phyloP scores from a whole-genome alignment of 2,797 vertebrate genomes.

The Meda fulgida region DNA sequence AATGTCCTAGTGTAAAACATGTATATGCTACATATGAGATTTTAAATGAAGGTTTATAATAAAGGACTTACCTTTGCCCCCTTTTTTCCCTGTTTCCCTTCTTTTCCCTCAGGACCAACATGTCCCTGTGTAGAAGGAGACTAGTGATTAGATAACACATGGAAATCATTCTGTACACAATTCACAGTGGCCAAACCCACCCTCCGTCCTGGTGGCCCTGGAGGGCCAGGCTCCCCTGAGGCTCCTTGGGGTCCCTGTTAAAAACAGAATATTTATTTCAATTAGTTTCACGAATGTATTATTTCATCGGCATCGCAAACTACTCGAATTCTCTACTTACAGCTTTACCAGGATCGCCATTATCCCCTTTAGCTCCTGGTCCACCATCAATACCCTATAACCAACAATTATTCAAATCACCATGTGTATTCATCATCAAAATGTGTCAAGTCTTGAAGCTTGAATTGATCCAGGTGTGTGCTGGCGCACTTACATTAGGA shows the following conservation, averaged over 20 bases:
- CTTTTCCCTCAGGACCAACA: conserved; percentile 45
- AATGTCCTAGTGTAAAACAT: not conserved
- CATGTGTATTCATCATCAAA: conserved; percentile 3
- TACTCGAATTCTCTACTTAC: conserved; percentile 63
- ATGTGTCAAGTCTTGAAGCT: not conserved
- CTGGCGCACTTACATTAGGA: conserved; percentile 76
- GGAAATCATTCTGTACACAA: not conserved
- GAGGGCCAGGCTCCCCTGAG: conserved; percentile 88
- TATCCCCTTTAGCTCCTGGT: conserved; percentile 86
- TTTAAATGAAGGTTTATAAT: not conserved
- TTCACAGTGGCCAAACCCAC: conserved; percentile 70
- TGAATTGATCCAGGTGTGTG: conserved; percentile 10
- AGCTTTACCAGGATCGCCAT: conserved; percentile 83
- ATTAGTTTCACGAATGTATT: not conserved
- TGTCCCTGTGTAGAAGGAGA: conserved; percentile 48
- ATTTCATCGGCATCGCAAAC: not conserved
- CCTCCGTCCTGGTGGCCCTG: conserved; percentile 88
- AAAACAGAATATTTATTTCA: not conserved
- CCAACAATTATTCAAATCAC: conserved; percentile 35
- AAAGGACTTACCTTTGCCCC: conserved; percentile 51
- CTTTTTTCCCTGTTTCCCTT: conserved; percentile 61
- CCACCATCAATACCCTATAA: conserved; percentile 84
- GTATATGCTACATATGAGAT: not conserved
- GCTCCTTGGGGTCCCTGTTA: conserved; percentile 86
- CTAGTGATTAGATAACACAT: not conserved